A percentile compares a stretch with the other conserved stretches of the same genome.
Conservation (phyloP, 2,113 vertebrate genomes). For the Heteronetta atricapilla region DNA sequence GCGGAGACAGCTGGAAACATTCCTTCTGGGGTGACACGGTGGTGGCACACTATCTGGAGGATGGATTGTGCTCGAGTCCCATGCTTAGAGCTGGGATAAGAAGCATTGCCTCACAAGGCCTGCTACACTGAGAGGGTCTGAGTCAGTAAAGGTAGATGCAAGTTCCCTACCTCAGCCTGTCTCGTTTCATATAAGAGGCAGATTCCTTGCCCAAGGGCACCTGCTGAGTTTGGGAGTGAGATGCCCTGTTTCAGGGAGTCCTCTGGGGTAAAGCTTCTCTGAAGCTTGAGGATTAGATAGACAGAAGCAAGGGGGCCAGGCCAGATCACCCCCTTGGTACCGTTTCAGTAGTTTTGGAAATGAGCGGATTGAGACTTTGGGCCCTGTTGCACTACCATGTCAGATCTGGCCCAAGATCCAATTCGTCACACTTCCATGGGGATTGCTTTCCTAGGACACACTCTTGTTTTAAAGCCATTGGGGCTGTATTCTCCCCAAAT, state of each 20-base stretch:
- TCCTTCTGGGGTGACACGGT: slow-evolving; percentile 46
- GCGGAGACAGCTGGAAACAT: background rate
- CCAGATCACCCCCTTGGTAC: background rate
- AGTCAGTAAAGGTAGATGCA: background rate
- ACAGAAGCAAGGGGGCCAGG: background rate
- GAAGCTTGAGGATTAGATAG: background rate
- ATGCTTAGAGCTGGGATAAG: slow-evolving; percentile 26
- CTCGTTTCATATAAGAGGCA: slow-evolving; percentile 23
- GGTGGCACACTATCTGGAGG: background rate
- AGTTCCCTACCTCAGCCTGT: slow-evolving; percentile 80
- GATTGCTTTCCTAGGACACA: slow-evolving; percentile 31
- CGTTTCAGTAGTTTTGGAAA: background rate
- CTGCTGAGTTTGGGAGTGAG: slow-evolving; percentile 52
- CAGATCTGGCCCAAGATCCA: slow-evolving; percentile 49
- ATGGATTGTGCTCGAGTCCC: slow-evolving; percentile 46
- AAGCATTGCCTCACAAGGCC: background rate
- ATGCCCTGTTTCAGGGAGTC: background rate
- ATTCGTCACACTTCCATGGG: slow-evolving; percentile 16
- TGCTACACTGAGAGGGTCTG: background rate
- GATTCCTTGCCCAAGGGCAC: slow-evolving; percentile 24
- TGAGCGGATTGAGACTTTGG: slow-evolving; percentile 45
- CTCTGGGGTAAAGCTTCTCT: background rate
- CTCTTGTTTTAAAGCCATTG: slow-evolving; percentile 68
- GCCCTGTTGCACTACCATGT: slow-evolving; percentile 64
- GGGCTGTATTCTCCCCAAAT: slow-evolving; percentile 46